A percentile compares a stretch with the other conserved stretches of the same genome.
Conservation (phyloP, 37 sponge, comb jelly and placozoan species). For the Mnemiopsis leidyi region DNA sequence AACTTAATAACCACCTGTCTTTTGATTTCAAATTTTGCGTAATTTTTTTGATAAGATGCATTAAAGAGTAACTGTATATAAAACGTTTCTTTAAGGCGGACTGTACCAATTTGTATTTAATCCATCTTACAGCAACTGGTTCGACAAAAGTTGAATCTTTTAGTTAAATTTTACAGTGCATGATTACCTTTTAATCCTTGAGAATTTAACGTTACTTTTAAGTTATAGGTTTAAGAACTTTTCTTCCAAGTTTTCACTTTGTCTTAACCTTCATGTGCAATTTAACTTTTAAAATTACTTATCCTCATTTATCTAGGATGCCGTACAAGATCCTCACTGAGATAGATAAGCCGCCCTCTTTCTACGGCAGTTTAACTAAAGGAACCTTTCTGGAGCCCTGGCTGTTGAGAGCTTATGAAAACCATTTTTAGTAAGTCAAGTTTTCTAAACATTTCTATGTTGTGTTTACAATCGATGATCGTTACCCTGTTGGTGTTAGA, state of each 20-base stretch:
- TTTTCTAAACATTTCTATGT: too few relatives aligned
- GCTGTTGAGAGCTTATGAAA: not conserved
- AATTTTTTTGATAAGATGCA: not conserved
- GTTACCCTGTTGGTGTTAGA: too few relatives aligned
- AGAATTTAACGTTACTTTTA: too few relatives aligned
- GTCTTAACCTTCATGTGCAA: not conserved
- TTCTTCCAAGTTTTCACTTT: too few relatives aligned
- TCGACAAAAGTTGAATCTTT: too few relatives aligned
- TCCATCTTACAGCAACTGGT: too few relatives aligned
- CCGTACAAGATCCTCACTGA: not conserved
- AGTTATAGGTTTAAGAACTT: too few relatives aligned
- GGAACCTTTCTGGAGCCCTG: conserved; percentile 52
- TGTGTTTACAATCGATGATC: too few relatives aligned
- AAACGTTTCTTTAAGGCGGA: not conserved
- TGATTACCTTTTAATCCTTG: too few relatives aligned
- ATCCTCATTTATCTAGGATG: conserved; percentile 20
- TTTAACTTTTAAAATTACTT: not conserved
- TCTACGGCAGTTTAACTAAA: conserved; percentile 8
- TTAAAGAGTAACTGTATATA: not conserved
- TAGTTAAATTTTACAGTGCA: too few relatives aligned
- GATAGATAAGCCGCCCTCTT: not conserved
- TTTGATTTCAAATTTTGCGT: not conserved
- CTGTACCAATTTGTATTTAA: too few relatives aligned
- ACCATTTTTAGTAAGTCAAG: not conserved
- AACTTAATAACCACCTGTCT: not conserved